Conservation (phyloP, 2,888 invertebrate genomes). For the Gnatocerus cornutus region DNA sequence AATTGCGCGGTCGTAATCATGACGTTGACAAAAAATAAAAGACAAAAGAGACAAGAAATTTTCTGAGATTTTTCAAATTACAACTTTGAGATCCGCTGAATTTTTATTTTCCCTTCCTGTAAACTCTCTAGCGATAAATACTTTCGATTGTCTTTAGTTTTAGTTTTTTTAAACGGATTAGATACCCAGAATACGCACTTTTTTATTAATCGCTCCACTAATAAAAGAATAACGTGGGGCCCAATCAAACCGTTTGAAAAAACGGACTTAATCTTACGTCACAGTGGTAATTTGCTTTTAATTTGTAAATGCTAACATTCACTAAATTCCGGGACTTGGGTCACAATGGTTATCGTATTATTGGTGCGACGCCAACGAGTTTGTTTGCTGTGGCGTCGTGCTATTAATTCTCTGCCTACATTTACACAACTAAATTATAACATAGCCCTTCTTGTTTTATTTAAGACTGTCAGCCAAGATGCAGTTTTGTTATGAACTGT, state of each 20-base stretch:
- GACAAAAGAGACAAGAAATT: no score
- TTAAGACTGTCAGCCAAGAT: not conserved
- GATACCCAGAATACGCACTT: no score
- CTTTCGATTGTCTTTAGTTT: no score
- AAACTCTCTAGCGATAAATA: no score
- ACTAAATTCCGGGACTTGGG: conserved; percentile 2
- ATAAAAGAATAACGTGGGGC: no score
- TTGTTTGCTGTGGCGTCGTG: not conserved
- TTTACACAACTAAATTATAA: not conserved
- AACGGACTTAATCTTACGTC: no score
- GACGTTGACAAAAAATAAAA: not conserved
- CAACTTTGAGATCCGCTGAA: no score
- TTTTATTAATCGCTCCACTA: no score
- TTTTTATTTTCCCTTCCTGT: no score
- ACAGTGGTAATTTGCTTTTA: not conserved
- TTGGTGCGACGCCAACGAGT: conserved; percentile 2
- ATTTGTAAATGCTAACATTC: not conserved
- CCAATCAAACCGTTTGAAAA: no score
- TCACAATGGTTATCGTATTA: conserved; percentile 2
- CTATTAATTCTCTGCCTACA: not conserved
- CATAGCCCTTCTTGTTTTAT: not conserved
- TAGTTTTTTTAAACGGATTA: no score
- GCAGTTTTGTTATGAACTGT: not conserved
- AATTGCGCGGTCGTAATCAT: not conserved
- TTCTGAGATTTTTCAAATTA: no score